A percentile compares a stretch with the other conserved stretches of the same genome.
phyloP scores from a whole-genome alignment of 2,888 invertebrate genomes.

The Nudaria mundana region DNA sequence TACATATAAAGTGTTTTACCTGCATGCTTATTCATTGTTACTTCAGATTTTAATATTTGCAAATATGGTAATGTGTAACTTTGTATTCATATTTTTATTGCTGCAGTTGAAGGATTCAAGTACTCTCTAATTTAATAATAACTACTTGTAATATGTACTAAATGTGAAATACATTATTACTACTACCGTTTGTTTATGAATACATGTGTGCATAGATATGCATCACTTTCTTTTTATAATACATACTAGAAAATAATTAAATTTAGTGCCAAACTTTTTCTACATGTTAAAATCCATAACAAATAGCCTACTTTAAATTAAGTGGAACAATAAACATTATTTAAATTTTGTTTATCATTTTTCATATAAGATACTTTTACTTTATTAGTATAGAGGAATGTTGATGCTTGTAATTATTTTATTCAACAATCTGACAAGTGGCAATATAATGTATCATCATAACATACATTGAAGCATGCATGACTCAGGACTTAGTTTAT shows the following conservation, averaged over 20 bases:
- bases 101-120: slow-evolving; percentile 22
- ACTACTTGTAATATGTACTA: too few species aligned
- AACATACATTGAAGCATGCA: slow-evolving; percentile 20
- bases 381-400: not conserved
- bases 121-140: not conserved
- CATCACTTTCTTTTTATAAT: not conserved
- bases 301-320: not conserved
- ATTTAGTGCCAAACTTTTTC: slow-evolving; percentile 42
- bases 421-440: slow-evolving; percentile 16
- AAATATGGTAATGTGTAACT: slow-evolving; percentile 2
- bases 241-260: slow-evolving; percentile 15
- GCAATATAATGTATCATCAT: slow-evolving; percentile 14
- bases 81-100: slow-evolving; percentile 13
- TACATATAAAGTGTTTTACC: slow-evolving; percentile 7
- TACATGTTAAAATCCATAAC: not conserved
- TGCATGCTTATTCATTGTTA: slow-evolving; percentile 19
- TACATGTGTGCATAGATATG: too few species aligned
- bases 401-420: too few species aligned
- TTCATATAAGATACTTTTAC: not conserved
- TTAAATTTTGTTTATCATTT: not conserved
- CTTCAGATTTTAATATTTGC: slow-evolving; percentile 16
- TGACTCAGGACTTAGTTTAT: slow-evolving; percentile 32
- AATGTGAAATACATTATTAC: too few species aligned
- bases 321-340: too few species aligned
- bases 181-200: too few species aligned